Percentiles rank a stretch among this genome's conserved stretches.
Evolutionary conservation across 2,888 invertebrate species (phyloP).

Genomic region (Muschampia plurimacula): DNA sequence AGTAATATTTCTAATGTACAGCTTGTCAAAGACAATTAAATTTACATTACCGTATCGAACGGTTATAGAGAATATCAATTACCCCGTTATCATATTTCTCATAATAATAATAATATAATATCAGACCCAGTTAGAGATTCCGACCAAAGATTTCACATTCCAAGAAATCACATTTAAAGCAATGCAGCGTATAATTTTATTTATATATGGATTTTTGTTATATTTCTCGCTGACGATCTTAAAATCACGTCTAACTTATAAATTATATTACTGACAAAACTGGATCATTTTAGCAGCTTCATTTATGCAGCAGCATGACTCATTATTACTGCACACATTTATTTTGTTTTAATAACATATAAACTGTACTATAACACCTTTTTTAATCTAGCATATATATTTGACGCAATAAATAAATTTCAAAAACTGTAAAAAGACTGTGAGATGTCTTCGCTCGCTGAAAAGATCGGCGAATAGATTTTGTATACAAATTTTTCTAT

Average conservation of each 20-base stretch:
- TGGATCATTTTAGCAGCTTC: no score
- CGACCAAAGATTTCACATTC: constrained; percentile 27
- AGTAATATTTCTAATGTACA: background rate
- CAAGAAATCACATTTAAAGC: background rate
- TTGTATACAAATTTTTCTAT: no score
- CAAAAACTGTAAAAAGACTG: no score
- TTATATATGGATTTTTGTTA: constrained; percentile 13
- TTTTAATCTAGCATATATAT: no score
- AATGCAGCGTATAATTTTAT: constrained; percentile 11
- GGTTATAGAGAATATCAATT: constrained; percentile 13
- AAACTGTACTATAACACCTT: no score
- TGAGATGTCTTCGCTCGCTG: no score
- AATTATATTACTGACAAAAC: background rate
- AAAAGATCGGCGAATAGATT: no score
- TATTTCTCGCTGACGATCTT: background rate
- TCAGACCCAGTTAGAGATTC: constrained; percentile 11
- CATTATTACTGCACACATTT: no score
- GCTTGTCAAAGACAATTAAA: constrained; percentile 18
- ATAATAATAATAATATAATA: constrained; percentile 19
- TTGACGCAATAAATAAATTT: no score
- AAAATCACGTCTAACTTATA: background rate
- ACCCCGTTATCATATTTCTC: constrained; percentile 20
- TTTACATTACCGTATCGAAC: constrained; percentile 10
- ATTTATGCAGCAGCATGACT: no score
- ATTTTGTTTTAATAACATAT: no score